Conservation (phyloP, 2,888 invertebrate genomes). For the Troilus luridus region DNA sequence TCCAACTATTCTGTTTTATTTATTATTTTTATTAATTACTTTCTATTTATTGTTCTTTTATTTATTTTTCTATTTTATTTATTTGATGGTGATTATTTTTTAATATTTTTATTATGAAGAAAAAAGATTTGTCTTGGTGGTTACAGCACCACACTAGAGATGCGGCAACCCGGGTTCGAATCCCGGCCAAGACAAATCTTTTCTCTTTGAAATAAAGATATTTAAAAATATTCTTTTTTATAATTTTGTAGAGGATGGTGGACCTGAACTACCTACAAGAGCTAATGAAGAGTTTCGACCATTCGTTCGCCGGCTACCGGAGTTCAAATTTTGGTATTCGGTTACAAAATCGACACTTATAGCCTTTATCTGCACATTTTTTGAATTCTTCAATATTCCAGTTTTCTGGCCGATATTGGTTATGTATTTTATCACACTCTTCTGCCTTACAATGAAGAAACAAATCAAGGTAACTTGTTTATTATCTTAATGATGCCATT, state of each 20-base stretch:
- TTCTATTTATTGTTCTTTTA: too few relatives aligned
- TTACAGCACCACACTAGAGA: too few relatives aligned
- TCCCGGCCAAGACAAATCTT: too few relatives aligned
- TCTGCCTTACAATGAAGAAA: constrained; percentile 99
- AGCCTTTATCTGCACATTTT: constrained; percentile 93
- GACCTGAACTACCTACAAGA: constrained; percentile 94
- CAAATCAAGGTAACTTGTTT: constrained; percentile 90
- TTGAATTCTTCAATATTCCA: constrained; percentile 98
- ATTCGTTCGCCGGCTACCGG: constrained; percentile 87
- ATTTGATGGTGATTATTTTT: too few relatives aligned
- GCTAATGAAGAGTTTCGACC: constrained; percentile 98
- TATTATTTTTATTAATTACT: too few relatives aligned
- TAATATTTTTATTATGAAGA: too few relatives aligned
- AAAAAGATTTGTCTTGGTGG: too few relatives aligned
- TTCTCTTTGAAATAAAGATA: too few relatives aligned
- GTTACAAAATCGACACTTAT: constrained; percentile 94
- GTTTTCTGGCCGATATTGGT: constrained; percentile 99
- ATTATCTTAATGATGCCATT: not conserved
- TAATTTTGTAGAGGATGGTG: constrained; percentile 77
- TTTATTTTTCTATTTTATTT: too few relatives aligned
- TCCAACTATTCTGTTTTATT: not conserved
- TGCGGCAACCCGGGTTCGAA: too few relatives aligned
- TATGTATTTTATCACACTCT: constrained; percentile 98
- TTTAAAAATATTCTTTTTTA: not conserved
- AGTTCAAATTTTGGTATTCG: constrained; percentile 99